Evolutionary conservation across 2,113 vertebrate species (phyloP), one percentile per base, ranked within the genome.

Genomic region (Microtus oregoni): DNA sequence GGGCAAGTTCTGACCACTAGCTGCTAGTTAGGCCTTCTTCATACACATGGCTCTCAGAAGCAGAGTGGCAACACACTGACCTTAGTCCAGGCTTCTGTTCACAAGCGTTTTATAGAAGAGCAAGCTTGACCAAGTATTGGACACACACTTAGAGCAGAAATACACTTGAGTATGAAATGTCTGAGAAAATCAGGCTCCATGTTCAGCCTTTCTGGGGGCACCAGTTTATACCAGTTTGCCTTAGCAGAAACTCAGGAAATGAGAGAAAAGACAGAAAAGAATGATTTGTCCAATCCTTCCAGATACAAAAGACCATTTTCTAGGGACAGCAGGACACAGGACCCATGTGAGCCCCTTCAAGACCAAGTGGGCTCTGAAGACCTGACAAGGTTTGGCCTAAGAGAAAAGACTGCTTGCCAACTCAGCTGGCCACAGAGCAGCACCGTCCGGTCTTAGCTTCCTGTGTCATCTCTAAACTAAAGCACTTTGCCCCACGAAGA

Each of bases 171-270:
- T 86, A 92, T 70, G 85, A 87, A 92, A 38, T 92, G 44, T 97
- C 96, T 6, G 14, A 93, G 95, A 97, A 96, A 98, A 95, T 96
- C 89, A 95, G 95, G 92, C 88, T 97, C 90, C 94, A 95, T 97
- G 96, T 97, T 90, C 19, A 94, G 95, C 76, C 93, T 97, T 96
- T 92, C 96, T 95, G 87, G 95, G 0, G 95, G 96, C 90, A 94
- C 94, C 55, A 41, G 97, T 97, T 91, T 94, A 77, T 94, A 93
- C 82, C 95, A 97, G 97, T 95, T 96, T 96, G 91, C 82, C 67
- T 97, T 98, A 97, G 96, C 97, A 98, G 93, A 97, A 96, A 96
- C 97, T 97, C 95, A 98, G 97, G 91, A 97, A 97, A 90, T 77
- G 94, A 92, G 52, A 78, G 19, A 47, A 86, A 92, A 98, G 68